Conservation (phyloP, 92 coral and sea anemone genomes). For the Pocillopora grandis region DNA sequence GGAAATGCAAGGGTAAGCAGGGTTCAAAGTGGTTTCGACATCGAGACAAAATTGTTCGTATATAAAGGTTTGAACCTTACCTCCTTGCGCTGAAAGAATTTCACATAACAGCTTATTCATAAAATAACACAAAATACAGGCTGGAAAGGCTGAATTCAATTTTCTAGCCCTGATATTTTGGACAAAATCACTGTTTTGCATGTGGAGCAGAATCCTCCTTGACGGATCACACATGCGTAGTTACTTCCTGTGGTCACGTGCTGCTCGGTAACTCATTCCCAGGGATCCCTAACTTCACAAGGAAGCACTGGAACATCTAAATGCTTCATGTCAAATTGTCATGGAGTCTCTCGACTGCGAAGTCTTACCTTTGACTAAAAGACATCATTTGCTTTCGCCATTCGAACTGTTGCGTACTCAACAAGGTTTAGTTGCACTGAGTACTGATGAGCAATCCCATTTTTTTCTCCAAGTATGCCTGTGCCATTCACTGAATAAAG, state of each 20-base stretch:
- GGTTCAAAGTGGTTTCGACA: slow-evolving; percentile 32
- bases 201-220: slow-evolving; percentile 47
- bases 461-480: too few species aligned
- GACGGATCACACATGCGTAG: slow-evolving; percentile 27
- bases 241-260: slow-evolving; percentile 27
- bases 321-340: too few species aligned
- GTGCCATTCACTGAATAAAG: too few species aligned
- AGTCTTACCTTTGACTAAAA: too few species aligned
- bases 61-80: slow-evolving; percentile 14
- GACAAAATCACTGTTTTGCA: slow-evolving; percentile 35
- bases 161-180: slow-evolving; percentile 14
- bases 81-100: slow-evolving; percentile 30
- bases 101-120: slow-evolving; percentile 37
- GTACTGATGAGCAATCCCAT: too few species aligned
- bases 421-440: too few species aligned
- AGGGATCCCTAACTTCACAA: background rate
- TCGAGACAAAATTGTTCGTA: slow-evolving; percentile 5
- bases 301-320: background rate
- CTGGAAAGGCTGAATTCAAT: background rate
- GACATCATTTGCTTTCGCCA: too few species aligned
- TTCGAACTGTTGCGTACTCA: too few species aligned
- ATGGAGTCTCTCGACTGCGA: too few species aligned
- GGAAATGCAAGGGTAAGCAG: slow-evolving; percentile 38
- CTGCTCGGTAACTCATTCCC: slow-evolving; percentile 9
- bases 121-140: slow-evolving; percentile 2